Conservation (phyloP, 2,888 invertebrate species). For the Drosophila yooni region DNA sequence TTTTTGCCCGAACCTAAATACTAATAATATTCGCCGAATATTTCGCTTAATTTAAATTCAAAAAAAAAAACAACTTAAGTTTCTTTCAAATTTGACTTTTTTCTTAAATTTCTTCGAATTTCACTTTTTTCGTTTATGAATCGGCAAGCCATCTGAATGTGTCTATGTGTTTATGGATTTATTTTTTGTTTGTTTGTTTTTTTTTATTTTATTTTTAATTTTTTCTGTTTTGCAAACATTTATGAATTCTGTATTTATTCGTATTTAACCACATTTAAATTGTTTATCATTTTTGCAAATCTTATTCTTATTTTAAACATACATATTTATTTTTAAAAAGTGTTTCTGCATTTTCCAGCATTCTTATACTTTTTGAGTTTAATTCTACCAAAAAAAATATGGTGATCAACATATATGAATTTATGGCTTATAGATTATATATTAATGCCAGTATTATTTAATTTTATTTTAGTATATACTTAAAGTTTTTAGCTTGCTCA, state of each 20-base stretch:
- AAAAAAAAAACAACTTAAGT: not conserved
- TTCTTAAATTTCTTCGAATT: not conserved
- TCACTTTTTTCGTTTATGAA: not conserved
- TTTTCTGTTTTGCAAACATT: slow-evolving; percentile 18
- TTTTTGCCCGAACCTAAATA: slow-evolving; percentile 1
- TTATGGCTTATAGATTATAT: slow-evolving; percentile 43
- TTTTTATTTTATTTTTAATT: slow-evolving; percentile 2
- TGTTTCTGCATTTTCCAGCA: slow-evolving; percentile 27
- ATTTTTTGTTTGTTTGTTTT: not conserved
- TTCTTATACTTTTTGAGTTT: slow-evolving; percentile 29
- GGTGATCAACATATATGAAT: slow-evolving; percentile 60
- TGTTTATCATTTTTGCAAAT: slow-evolving; percentile 52
- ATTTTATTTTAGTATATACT: slow-evolving; percentile 32
- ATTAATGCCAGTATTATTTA: slow-evolving; percentile 28
- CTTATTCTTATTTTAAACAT: slow-evolving; percentile 57
- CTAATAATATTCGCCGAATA: slow-evolving; percentile 4
- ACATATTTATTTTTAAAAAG: slow-evolving; percentile 62
- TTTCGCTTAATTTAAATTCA: slow-evolving; percentile 5
- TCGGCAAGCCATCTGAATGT: slow-evolving; percentile 11
- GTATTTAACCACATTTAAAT: slow-evolving; percentile 61
- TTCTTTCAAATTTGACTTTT: not conserved
- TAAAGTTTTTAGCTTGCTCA: slow-evolving; percentile 51
- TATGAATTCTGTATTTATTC: slow-evolving; percentile 27
- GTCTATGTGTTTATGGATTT: slow-evolving; percentile 35
- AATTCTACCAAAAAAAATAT: slow-evolving; percentile 44